These are phyloP conservation scores for Mirza zaza DNA, from an alignment of 2,113 vertebrate genomes.

Conservation along the genomic window DNA sequence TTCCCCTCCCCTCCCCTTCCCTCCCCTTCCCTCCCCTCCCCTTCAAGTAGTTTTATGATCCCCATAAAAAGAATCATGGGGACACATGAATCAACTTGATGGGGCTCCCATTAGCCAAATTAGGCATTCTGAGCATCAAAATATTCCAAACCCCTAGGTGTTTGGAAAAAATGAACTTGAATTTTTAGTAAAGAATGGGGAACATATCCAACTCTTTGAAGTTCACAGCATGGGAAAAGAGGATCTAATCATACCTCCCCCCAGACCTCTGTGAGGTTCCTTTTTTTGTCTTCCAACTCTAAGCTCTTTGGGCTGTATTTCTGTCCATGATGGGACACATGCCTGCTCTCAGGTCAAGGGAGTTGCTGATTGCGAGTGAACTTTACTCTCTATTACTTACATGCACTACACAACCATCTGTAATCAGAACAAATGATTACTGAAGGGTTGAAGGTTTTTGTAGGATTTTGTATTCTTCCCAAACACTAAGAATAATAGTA, in stretches of 20 bases:
- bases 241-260: not conserved
- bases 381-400: not conserved
- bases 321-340: not conserved
- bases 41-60: too few relatives aligned
- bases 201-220: not conserved
- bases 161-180: not conserved
- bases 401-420: not conserved
- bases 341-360: not conserved
- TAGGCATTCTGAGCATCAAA: not conserved
- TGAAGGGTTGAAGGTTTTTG: not conserved
- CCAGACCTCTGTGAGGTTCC: not conserved
- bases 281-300: not conserved
- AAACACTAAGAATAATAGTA: not conserved
- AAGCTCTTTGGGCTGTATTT: not conserved
- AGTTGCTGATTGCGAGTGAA: not conserved
- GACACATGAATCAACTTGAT: not conserved
- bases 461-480: not conserved
- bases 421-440: not conserved
- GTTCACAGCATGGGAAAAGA: not conserved
- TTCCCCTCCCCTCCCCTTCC: too few relatives aligned
- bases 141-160: not conserved
- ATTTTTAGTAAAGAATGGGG: not conserved
- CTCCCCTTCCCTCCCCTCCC: too few relatives aligned
- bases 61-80: not conserved
- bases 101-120: not conserved